These are phyloP conservation scores for Halictus quadricinctus DNA, from an alignment of 2,888 invertebrate genomes.

Conservation along the genomic window DNA sequence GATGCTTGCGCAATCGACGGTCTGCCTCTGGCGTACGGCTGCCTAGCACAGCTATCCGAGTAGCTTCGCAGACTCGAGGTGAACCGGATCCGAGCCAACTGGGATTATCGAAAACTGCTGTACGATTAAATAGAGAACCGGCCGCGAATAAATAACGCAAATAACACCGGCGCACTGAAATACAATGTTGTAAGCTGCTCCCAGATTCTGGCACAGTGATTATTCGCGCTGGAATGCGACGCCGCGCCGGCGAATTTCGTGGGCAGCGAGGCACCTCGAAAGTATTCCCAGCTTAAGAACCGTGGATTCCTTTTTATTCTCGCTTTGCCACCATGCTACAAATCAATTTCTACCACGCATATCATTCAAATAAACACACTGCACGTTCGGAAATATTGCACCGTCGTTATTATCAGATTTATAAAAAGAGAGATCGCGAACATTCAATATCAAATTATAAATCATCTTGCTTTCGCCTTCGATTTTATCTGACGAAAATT, in stretches of 20 bases:
- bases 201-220: constrained; percentile 23
- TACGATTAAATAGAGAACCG: constrained; percentile 49
- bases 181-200: constrained; percentile 40
- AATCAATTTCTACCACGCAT: background rate
- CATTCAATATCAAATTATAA: no score
- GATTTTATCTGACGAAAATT: no score
- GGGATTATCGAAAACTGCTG: constrained; percentile 53
- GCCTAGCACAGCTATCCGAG: constrained; percentile 9
- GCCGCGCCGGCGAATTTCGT: background rate
- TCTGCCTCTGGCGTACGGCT: background rate
- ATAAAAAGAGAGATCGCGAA: no score
- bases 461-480: no score
- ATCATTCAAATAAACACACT: background rate
- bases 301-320: background rate
- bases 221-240: constrained; percentile 14
- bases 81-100: constrained; percentile 48
- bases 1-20: constrained; percentile 35
- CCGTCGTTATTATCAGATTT: no score
- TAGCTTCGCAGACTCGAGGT: constrained; percentile 36
- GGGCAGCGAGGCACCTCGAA: background rate
- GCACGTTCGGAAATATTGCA: no score
- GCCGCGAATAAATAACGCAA: constrained; percentile 50
- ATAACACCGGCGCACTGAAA: constrained; percentile 34
- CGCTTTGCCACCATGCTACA: background rate
- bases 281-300: background rate